Evolutionary conservation across 1,140 invertebrate genomes (phyloP).

Genomic region (Sycophila sp.): DNA sequence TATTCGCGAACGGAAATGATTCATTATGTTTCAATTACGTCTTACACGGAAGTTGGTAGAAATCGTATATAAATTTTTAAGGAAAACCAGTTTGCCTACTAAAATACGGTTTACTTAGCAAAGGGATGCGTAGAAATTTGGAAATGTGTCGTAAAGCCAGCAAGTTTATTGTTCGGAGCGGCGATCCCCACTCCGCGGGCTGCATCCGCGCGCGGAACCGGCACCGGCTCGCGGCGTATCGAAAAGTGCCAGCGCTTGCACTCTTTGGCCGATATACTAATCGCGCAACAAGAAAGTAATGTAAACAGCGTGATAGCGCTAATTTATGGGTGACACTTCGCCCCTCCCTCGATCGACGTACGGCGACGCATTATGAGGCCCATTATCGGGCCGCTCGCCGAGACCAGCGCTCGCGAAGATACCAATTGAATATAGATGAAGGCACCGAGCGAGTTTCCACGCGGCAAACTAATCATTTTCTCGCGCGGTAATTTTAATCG

Average conservation of each 20-base stretch:
- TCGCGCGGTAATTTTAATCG: slow-evolving; percentile 1
- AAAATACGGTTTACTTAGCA: no score
- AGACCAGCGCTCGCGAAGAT: neutral
- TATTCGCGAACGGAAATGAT: no score
- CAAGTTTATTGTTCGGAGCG: no score
- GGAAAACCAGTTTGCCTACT: no score
- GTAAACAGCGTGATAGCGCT: slow-evolving; percentile 57
- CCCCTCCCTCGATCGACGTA: neutral
- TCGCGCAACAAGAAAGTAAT: slow-evolving; percentile 58
- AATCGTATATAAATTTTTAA: no score
- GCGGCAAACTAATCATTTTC: slow-evolving; percentile 18
- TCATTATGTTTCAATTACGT: no score
- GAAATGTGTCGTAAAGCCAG: no score
- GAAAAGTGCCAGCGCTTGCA: no score
- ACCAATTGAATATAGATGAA: slow-evolving; percentile 12
- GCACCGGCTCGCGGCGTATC: slow-evolving; percentile 41
- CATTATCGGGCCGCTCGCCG: no score
- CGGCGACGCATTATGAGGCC: neutral
- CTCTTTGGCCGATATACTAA: slow-evolving; percentile 57
- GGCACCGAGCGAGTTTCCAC: neutral
- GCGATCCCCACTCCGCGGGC: no score
- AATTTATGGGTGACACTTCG: slow-evolving; percentile 53
- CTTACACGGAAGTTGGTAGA: no score
- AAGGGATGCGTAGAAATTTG: no score
- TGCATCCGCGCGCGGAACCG: slow-evolving; percentile 19